A percentile compares a stretch with the other conserved stretches of the same genome.
Conservation (phyloP, 2,113 vertebrate species). For the Baryphthengus martii region DNA sequence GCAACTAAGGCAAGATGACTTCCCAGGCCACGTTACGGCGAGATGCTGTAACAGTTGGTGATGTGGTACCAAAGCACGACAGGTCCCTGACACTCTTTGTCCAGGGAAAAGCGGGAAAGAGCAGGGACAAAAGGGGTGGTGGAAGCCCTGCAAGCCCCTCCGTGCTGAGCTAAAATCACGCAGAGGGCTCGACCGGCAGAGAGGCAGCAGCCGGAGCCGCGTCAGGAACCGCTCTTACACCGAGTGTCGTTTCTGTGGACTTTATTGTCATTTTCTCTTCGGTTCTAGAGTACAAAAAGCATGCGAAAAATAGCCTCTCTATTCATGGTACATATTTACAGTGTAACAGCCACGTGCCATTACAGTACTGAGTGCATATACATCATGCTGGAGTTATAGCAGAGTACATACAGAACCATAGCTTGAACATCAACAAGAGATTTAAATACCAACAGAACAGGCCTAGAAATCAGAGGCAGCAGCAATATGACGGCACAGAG, state of each 20-base stretch:
- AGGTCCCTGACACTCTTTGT: background rate
- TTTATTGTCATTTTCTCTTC: slow-evolving; percentile 53
- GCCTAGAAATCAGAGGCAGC: background rate
- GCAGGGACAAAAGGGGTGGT: accelerated
- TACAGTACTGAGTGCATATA: slow-evolving; percentile 24
- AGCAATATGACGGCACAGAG: background rate
- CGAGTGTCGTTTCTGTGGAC: background rate
- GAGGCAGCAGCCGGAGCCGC: background rate
- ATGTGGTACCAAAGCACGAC: accelerated
- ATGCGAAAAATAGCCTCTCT: slow-evolving; percentile 75
- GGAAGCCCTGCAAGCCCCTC: background rate
- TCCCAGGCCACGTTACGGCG: background rate
- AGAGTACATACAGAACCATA: background rate
- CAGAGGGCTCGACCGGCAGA: background rate
- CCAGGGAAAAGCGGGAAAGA: background rate
- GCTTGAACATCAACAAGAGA: background rate
- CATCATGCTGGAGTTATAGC: slow-evolving; percentile 44
- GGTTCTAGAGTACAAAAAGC: slow-evolving; percentile 69
- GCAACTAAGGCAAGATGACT: background rate
- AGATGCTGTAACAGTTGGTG: background rate
- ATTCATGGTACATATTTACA: slow-evolving; percentile 74
- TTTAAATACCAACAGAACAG: background rate
- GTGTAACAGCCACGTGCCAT: slow-evolving; percentile 18
- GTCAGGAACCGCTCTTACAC: background rate
- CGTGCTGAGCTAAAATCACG: background rate